Evolutionary conservation across 2,888 invertebrate genomes (phyloP).

Genomic region (Tetragnatha montana): DNA sequence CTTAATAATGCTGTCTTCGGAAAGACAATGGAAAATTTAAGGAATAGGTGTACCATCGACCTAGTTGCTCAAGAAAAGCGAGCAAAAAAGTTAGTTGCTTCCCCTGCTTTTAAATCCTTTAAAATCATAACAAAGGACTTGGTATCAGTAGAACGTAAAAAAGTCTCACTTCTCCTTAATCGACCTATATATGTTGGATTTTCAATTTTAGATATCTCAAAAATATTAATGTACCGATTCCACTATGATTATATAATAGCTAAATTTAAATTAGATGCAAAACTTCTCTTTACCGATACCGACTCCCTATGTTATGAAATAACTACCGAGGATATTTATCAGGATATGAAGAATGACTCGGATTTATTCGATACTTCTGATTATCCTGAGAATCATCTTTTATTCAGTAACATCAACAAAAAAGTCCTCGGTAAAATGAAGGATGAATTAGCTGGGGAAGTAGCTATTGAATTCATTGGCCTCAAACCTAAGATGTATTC

Average conservation of each 20-base stretch:
- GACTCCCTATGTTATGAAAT: slow-evolving; percentile 71
- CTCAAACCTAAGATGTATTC: slow-evolving; percentile 62
- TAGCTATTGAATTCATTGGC: slow-evolving; percentile 72
- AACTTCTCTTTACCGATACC: slow-evolving; percentile 74
- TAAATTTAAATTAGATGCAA: slow-evolving; percentile 71
- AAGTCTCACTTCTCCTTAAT: slow-evolving; percentile 59
- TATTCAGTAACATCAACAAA: no score
- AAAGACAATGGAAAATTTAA: slow-evolving; percentile 2
- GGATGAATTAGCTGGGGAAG: slow-evolving; percentile 72
- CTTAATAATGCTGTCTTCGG: background rate
- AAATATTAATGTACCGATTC: slow-evolving; percentile 73
- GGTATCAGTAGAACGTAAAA: slow-evolving; percentile 4
- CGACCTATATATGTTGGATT: slow-evolving; percentile 73
- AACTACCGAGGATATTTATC: slow-evolving; percentile 10
- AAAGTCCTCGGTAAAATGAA: no score
- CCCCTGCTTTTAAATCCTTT: slow-evolving; percentile 8
- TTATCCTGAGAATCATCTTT: no score
- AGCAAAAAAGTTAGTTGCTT: slow-evolving; percentile 10
- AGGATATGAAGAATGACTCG: no score
- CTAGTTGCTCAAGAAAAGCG: background rate
- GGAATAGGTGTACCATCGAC: background rate
- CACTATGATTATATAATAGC: slow-evolving; percentile 69
- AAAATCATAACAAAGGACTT: slow-evolving; percentile 12
- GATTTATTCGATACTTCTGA: no score
- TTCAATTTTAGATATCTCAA: slow-evolving; percentile 73